Evolutionary conservation across 2,888 invertebrate species (phyloP).

Genomic region (Entomobrya proxima): DNA sequence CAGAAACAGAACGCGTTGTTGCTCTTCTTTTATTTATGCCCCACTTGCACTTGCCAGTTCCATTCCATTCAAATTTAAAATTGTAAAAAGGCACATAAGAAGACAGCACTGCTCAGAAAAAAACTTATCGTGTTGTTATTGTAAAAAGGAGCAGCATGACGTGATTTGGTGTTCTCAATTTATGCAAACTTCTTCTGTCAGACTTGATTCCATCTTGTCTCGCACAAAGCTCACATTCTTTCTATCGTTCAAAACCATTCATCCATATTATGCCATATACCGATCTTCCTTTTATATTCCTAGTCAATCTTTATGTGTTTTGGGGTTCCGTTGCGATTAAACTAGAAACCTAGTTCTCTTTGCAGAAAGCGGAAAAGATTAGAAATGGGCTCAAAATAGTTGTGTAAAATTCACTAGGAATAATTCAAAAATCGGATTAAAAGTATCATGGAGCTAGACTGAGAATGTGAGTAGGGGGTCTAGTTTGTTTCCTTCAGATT

Average conservation of each 20-base stretch:
- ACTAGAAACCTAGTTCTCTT: conserved; percentile 55
- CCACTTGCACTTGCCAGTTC: not conserved
- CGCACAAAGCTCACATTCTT: not conserved
- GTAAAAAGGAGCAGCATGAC: not conserved
- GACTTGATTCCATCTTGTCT: conserved; percentile 42
- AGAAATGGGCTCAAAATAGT: no score
- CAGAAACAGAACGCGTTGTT: not conserved
- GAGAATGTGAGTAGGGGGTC: no score
- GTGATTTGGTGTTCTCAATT: not conserved
- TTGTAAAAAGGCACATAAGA: no score
- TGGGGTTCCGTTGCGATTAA: conserved; percentile 63
- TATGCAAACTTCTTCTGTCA: conserved; percentile 12
- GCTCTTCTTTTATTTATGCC: conserved; percentile 31
- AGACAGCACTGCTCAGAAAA: not conserved
- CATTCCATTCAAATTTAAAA: conserved; percentile 30
- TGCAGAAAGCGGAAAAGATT: no score
- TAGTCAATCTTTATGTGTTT: conserved; percentile 49
- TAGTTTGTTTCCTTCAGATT: no score
- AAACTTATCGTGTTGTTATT: not conserved
- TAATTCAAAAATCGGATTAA: no score
- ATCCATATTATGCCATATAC: no score
- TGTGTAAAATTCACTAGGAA: no score
- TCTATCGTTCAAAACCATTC: conserved; percentile 35
- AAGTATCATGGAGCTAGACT: no score
- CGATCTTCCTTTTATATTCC: not conserved